Percentiles rank a stretch among this genome's conserved stretches.
Conservation (phyloP, 2,797 vertebrate genomes). For the Gambelia wislizenii region DNA sequence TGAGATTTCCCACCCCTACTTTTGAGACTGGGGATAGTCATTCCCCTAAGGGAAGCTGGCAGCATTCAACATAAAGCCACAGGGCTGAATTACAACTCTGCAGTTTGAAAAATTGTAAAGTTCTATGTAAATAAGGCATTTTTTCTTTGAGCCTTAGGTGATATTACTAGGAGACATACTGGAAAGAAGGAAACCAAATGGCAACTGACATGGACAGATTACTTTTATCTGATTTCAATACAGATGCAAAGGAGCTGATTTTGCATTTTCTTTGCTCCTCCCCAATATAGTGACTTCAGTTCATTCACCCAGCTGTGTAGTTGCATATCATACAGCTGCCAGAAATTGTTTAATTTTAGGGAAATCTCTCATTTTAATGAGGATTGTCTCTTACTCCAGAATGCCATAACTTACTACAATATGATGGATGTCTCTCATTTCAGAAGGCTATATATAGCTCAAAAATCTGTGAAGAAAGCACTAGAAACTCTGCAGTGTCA, state of each 20-base stretch:
- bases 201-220: not conserved
- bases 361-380: constrained; percentile 41
- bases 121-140: not conserved
- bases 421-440: constrained; percentile 47
- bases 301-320: not conserved
- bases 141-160: constrained; percentile 26
- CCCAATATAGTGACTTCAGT: not conserved
- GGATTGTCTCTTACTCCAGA: constrained; percentile 32
- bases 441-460: constrained; percentile 28
- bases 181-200: not conserved
- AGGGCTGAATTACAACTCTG: constrained; percentile 3
- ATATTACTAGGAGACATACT: not conserved
- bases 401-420: constrained; percentile 6
- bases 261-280: not conserved
- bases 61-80: not conserved
- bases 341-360: constrained; percentile 9
- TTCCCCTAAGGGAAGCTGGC: not conserved
- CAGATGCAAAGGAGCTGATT: not conserved
- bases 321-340: constrained; percentile 16
- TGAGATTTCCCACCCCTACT: not conserved
- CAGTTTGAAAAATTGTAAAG: constrained; percentile 5
- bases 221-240: not conserved
- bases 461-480: constrained; percentile 20
- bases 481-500: not conserved
- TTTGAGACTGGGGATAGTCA: not conserved